Evolutionary conservation across 2,113 vertebrate genomes (phyloP).

Genomic region (Guaruba guarouba): DNA sequence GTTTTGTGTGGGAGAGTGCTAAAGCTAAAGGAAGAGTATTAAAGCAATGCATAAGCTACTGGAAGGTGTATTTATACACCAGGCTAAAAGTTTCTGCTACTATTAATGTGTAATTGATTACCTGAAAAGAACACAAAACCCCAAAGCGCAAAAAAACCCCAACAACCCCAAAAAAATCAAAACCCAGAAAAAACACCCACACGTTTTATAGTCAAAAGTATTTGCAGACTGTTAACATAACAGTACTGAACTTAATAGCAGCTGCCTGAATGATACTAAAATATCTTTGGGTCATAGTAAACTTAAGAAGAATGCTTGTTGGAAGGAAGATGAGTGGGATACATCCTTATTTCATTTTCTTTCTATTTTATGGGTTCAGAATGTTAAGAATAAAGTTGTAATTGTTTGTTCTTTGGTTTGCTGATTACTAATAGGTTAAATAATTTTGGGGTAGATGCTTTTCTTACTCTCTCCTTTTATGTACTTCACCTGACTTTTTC

Average conservation of each 20-base stretch:
- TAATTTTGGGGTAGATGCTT: not conserved
- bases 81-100: not conserved
- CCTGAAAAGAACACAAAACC: not conserved
- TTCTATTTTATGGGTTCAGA: not conserved
- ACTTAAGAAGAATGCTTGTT: not conserved
- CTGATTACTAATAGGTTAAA: not conserved
- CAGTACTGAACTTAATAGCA: not conserved
- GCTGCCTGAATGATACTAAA: not conserved
- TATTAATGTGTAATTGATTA: not conserved
- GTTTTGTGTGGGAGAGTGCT: not conserved
- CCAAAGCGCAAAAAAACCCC: accelerated
- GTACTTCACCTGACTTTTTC: not conserved
- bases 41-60: not conserved
- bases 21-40: not conserved
- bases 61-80: not conserved
- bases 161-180: not conserved
- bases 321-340: not conserved
- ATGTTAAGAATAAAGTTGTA: not conserved
- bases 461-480: not conserved
- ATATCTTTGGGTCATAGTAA: not conserved
- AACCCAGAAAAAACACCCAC: not conserved
- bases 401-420: not conserved
- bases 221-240: not conserved
- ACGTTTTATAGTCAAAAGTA: not conserved
- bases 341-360: not conserved